phyloP scores from a whole-genome alignment of 2,888 invertebrate species.

The Callimorpha dominula region DNA sequence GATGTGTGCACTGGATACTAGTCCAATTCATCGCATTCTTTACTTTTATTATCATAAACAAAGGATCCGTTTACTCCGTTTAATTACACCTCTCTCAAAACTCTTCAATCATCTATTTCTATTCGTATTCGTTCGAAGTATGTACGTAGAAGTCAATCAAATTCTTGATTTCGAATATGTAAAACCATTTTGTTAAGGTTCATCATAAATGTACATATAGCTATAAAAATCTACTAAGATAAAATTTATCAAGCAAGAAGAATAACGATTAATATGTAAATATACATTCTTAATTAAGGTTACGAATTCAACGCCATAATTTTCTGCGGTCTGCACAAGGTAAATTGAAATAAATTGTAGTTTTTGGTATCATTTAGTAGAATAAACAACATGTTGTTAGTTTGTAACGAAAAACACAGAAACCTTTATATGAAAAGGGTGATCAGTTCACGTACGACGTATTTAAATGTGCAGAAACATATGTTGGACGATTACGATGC shows the following conservation, averaged over 20 bases:
- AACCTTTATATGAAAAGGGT: conserved; percentile 34
- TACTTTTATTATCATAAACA: conserved; percentile 44
- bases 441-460: too few relatives aligned
- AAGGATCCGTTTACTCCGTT: conserved; percentile 54
- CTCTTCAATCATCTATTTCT: conserved; percentile 10
- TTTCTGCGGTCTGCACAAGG: conserved; percentile 57
- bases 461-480: too few relatives aligned
- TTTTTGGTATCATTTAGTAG: conserved; percentile 50
- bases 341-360: conserved; percentile 63
- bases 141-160: conserved; percentile 19
- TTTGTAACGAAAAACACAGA: conserved; percentile 51
- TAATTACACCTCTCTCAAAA: conserved; percentile 18
- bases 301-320: conserved; percentile 58
- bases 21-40: conserved; percentile 43
- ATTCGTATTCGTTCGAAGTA: background rate
- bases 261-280: conserved; percentile 49
- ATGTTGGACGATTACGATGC: too few relatives aligned
- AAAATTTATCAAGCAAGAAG: conserved; percentile 36
- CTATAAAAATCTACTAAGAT: conserved; percentile 26
- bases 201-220: conserved; percentile 28
- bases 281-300: conserved; percentile 58
- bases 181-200: conserved; percentile 20
- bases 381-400: conserved; percentile 54
- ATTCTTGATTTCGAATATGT: conserved; percentile 12
- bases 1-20: conserved; percentile 43